Evolutionary conservation across 2,113 vertebrate species (phyloP), one percentile per base, ranked within the genome.

Genomic region (Cebus imitator): DNA sequence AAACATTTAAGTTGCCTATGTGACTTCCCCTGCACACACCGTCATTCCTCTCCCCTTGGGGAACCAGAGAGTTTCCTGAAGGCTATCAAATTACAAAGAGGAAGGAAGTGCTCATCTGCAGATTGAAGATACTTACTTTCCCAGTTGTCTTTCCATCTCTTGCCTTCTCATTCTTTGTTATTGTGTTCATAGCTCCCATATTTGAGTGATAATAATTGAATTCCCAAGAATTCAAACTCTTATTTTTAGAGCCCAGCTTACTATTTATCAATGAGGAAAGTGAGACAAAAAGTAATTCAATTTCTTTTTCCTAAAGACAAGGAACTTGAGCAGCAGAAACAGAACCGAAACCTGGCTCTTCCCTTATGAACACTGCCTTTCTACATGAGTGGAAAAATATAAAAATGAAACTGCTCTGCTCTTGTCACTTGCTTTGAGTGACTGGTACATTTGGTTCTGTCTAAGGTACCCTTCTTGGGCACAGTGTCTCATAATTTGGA

Each of bases 401-500:
- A 52, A 50, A 78, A 80, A 37, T 1, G 32, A 75, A 80, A 64
- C 27, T 8, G 30, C n/a, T 87, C 8, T 64, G 87, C 81, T 90
- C 48, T 25, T 87, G 83, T 84, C 23, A 5, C 80, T 73, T 40
- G 23, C 61, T 35, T 13, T 79, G 78, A 81, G 20, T 68, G 66
- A 52, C n/a, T 35, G 72, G 66, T 61, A 35, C 57, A 66, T 68
- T 87, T 58, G 66, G 16, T 87, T 95, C 78, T 48, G 72, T 64
- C 61, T 32, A 64, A 64, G 14, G 12, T 14, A 37, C 13, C 45
- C 66, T 86, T 89, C 37, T 87, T 37, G 66, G 73, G 35, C 73
- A 75, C 21, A 70, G 32, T 91, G 83, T 52, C 68, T 93, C 90
- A 57, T 79, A 37, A 94, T 92, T 83, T 91, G 87, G 87, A 96